Conservation (phyloP, 2,113 vertebrate genomes). For the Ceratotherium simum region DNA sequence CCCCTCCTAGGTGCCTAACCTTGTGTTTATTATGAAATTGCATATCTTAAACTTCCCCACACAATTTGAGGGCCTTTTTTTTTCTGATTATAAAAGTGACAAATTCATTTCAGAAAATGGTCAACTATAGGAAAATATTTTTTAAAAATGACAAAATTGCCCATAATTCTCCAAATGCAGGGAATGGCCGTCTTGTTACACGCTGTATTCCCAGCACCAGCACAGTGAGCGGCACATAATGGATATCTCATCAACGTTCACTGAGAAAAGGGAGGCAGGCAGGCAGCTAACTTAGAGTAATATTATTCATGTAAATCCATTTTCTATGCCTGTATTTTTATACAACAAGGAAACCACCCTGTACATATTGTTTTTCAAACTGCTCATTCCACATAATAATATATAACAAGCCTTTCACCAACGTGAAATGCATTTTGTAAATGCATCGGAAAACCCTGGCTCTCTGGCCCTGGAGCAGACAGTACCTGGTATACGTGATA, state of each 20-base stretch:
- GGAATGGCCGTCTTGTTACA: not conserved
- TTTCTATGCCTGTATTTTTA: not conserved
- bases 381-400: slow-evolving; percentile 27
- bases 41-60: not conserved
- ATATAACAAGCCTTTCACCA: not conserved
- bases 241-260: not conserved
- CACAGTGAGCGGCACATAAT: not conserved
- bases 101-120: slow-evolving; percentile 21
- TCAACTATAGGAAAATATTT: not conserved
- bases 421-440: not conserved
- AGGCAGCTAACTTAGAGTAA: not conserved
- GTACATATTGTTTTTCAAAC: not conserved
- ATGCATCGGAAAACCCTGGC: not conserved
- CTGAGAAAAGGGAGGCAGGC: not conserved
- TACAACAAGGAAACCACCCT: not conserved
- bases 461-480: not conserved
- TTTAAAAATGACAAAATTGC: not conserved
- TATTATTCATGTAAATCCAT: not conserved
- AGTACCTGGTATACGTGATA: too few species aligned
- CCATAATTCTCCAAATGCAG: not conserved
- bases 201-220: not conserved
- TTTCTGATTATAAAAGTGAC: not conserved
- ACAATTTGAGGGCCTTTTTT: not conserved
- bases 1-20: not conserved
- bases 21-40: not conserved